These are phyloP conservation scores for Megalops atlanticus DNA, from an alignment of 2,113 vertebrate genomes.

Conservation along the genomic window DNA sequence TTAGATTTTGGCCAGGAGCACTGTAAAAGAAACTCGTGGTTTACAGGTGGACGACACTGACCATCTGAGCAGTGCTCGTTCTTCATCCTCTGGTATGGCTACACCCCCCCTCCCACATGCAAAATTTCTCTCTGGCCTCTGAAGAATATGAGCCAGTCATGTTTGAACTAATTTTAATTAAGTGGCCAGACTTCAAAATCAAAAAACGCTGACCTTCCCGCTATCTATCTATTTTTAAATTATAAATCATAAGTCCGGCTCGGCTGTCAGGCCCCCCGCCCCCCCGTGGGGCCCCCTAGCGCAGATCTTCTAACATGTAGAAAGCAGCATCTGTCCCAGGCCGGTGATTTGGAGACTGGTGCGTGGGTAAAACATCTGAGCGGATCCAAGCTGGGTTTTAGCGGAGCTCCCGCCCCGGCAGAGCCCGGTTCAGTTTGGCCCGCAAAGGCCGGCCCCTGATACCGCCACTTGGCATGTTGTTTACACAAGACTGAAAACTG, in stretches of 20 bases:
- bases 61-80: too few relatives aligned
- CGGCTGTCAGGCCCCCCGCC: constrained; percentile 31
- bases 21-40: too few relatives aligned
- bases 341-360: neutral
- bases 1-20: too few relatives aligned
- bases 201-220: constrained; percentile 52
- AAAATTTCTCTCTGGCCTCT: neutral
- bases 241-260: constrained; percentile 53
- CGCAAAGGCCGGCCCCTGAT: neutral
- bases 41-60: too few relatives aligned
- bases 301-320: constrained; percentile 46
- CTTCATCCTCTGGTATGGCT: too few relatives aligned
- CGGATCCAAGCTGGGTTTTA: constrained; percentile 17
- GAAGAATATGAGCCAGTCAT: constrained; percentile 41
- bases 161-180: constrained; percentile 53
- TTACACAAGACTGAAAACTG: constrained; percentile 34
- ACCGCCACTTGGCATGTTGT: constrained; percentile 40
- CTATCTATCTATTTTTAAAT: constrained; percentile 14
- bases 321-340: constrained; percentile 51
- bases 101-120: constrained; percentile 21
- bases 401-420: neutral
- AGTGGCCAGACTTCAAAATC: constrained; percentile 66
- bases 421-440: neutral
- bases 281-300: constrained; percentile 32
- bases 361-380: constrained; percentile 18